Evolutionary conservation across 2,888 invertebrate species (phyloP), one percentile per base, ranked within the genome.

Genomic region (Aproaerema taeniolella): DNA sequence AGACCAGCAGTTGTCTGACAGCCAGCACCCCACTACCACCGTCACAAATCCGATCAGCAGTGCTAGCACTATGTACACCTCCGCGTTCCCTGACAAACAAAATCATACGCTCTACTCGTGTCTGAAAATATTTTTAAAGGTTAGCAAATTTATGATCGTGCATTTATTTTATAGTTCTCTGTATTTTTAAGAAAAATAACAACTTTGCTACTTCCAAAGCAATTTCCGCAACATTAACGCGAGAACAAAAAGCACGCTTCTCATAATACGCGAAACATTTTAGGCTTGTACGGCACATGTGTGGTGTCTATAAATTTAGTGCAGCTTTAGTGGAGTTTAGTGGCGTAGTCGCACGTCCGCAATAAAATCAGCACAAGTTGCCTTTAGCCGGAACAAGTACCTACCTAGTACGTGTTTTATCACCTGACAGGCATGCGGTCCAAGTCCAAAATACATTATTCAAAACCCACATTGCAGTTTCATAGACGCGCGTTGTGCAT

Each of bases 1-100:
- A 39, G 92, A 92, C 92, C 92, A 92, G 74, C 92, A 92, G 82
- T 92, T 92, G 89, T 92, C 92, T 25, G 91, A 91, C 42, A 92
- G 83, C 92, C 92, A 92, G 78, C 92, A 92, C 55, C 92, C 92
- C 56, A 92, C 91, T 54, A 92, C 91, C 42, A 92, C 92, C 9
- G 92, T 92, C 59, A 92, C 89, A 63, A 92, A 88, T 34, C 92
- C 92, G 67, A 92, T 92, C 58, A 92, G 82, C 49, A 92, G 81
- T 26, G 92, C 92, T 60, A 92, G 71, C 71, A 92, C 91, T 77
- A 92, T 92, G 82, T 92, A 92, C 55, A 92, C 90, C 74, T 92
- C 92, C 31, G 92, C 92, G 79, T 92, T 92, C 45, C 92, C 92
- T 91, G 82, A n/a, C 58, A 55, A 59, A 25, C 20, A 4, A 20